phyloP scores from a whole-genome alignment of 37 sponge, comb jelly and placozoan genomes.

The Ianthella basta region DNA sequence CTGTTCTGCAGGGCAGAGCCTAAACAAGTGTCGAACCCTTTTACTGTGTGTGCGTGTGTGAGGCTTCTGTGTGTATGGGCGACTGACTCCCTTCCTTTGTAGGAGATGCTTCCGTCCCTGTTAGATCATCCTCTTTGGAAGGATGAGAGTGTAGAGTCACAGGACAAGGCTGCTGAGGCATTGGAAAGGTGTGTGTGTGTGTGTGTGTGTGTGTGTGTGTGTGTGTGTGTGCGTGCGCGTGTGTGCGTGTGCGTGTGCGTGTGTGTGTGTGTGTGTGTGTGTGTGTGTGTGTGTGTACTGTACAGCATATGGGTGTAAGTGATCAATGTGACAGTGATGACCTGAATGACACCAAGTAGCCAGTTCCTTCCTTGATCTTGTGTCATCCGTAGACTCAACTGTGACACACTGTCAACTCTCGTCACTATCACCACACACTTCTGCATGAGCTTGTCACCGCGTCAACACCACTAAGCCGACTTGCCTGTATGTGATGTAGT shows the following conservation, averaged over 20 bases:
- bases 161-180: slow-evolving; percentile 53
- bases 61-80: neutral
- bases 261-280: slow-evolving; percentile 2
- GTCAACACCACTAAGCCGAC: too few relatives aligned
- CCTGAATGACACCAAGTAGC: too few relatives aligned
- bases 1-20: neutral
- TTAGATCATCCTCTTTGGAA: slow-evolving; percentile 71
- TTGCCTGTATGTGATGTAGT: too few relatives aligned
- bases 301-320: too few relatives aligned
- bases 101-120: slow-evolving; percentile 45
- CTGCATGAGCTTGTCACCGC: too few relatives aligned
- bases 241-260: neutral
- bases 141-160: slow-evolving; percentile 42
- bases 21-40: neutral
- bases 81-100: neutral
- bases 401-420: too few relatives aligned
- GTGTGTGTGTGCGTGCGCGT: neutral
- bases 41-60: too few relatives aligned
- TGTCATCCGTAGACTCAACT: too few relatives aligned
- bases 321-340: too few relatives aligned
- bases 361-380: too few relatives aligned
- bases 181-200: slow-evolving; percentile 54
- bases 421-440: too few relatives aligned
- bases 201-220: neutral
- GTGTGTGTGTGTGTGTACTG: slow-evolving; percentile 5